A percentile compares a stretch with the other conserved stretches of the same genome.
Conservation (phyloP, 2,113 vertebrate species). For the human (Homo sapiens) region GRCh38 chr14:104676501-104677000, state of each 20-base stretch:
- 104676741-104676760: not conserved
- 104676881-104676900: rapidly evolving
- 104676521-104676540: not conserved
- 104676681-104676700: rapidly evolving
- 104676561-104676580: rapidly evolving
- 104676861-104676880: not conserved
- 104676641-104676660: rapidly evolving
- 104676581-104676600: rapidly evolving
- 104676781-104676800: not conserved
- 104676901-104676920: not conserved
- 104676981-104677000: not conserved
- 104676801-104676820: not conserved
- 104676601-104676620: not conserved
- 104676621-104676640: not conserved
- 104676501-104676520: not conserved
- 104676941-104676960: not conserved
- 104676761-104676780: too few relatives aligned
- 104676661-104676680: not conserved
- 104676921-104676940: not conserved
- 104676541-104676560: not conserved
- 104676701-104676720: too few relatives aligned
- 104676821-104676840: not conserved
- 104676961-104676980: rapidly evolving
- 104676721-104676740: too few relatives aligned
- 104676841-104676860: not conserved